Conservation (phyloP, 1,140 invertebrate genomes). For the Linepithema humile region DNA sequence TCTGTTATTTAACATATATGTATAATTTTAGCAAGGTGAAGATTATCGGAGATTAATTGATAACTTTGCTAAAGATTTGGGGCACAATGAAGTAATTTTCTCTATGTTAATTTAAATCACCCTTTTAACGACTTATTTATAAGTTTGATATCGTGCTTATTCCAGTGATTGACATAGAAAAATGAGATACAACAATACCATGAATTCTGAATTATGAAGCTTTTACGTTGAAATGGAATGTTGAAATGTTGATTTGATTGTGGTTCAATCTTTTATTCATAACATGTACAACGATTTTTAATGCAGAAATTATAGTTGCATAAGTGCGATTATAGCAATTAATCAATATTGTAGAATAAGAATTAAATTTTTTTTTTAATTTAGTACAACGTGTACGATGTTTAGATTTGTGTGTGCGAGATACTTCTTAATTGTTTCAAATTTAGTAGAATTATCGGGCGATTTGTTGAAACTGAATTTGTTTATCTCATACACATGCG, state of each 20-base stretch:
- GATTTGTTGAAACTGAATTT: not conserved
- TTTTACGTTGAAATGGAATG: not conserved
- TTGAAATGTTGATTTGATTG: conserved; percentile 1
- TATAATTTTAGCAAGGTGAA: conserved; percentile 55
- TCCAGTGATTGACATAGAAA: not conserved
- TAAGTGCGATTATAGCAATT: not conserved
- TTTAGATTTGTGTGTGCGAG: not conserved
- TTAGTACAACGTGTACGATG: not conserved
- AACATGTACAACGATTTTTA: conserved; percentile 35
- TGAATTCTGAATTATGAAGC: no score
- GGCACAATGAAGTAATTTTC: conserved; percentile 32
- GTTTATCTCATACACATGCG: not conserved
- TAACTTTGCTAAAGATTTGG: conserved; percentile 47
- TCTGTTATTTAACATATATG: conserved; percentile 17
- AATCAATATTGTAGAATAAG: not conserved
- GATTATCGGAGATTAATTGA: conserved; percentile 47
- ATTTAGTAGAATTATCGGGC: not conserved
- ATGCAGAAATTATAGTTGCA: not conserved
- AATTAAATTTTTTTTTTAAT: not conserved
- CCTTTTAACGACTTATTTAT: not conserved
- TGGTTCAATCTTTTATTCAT: conserved; percentile 60
- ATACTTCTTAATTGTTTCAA: not conserved
- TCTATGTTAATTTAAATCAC: conserved; percentile 21
- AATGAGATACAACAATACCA: not conserved
- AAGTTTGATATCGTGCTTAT: not conserved